Evolutionary conservation across 2,797 vertebrate genomes (phyloP), one percentile per base, ranked within the genome.

Genomic region (Hippopotamyrus pictus): DNA sequence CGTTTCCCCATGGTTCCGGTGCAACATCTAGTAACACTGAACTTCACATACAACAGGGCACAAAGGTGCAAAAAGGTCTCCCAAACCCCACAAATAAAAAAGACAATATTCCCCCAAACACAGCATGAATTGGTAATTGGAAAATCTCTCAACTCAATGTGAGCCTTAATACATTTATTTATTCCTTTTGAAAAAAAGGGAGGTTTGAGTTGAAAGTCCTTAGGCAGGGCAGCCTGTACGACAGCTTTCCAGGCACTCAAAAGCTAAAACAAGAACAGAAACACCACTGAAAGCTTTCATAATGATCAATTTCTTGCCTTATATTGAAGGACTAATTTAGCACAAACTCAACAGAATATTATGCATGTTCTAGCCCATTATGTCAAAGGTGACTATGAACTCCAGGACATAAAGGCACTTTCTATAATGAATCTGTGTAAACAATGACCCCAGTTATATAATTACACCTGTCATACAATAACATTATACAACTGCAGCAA

Each of bases 401-500:
- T 86, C 51, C 85, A 57, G 85, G 51, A 25, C 22, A 44, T 46
- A 50, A 65, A 11, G 46, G n/a, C 19, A 50, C 41, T 51, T 89
- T n/a, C 7, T 44, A 25, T 86, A 17, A 65, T 86, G 79, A 57
- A 85, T 65, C 17, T 57, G 46, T 85, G 57, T 37, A 86, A 51
- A 86, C 25, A 89, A 89, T 65, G 19, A 86, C 22, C 22, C 46
- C 48, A 65, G n/a, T 85, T 89, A 50, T 86, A 22, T 14, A 12
- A 85, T 65, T 86, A 86, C 19, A 57, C 54, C 4, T 54, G 53
- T 54, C 53, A 54, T 54, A 54, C 53, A 54, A 54, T 54, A 54
- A 57, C 54, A 57, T 57, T 57, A 57, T 57, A 57, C 53, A 86
- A 14, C 76, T 41, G 33, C 37, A 41, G 19, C 7, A 22, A 41